Conservation (phyloP, 2,888 invertebrate species). For the Yponomeuta malinellus region DNA sequence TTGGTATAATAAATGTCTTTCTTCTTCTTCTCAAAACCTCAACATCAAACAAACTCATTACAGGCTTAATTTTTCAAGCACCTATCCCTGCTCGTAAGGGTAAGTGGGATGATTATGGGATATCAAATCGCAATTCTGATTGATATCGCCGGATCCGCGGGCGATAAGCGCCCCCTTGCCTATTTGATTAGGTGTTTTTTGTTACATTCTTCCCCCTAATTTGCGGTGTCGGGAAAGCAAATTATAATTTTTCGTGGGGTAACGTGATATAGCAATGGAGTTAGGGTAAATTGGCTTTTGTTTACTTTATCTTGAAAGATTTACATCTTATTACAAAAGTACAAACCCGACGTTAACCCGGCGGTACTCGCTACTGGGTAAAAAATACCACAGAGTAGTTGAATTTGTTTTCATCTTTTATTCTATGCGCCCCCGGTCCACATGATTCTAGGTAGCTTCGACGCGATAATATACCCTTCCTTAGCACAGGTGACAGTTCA, state of each 20-base stretch:
- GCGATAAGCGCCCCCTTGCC: constrained; percentile 46
- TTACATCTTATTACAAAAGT: not conserved
- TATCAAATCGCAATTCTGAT: constrained; percentile 67
- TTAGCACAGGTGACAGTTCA: too few relatives aligned
- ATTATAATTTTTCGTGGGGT: constrained; percentile 3
- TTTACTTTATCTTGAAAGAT: not conserved
- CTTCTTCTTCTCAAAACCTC: too few relatives aligned
- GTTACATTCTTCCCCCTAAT: constrained; percentile 44
- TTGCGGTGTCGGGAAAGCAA: constrained; percentile 27
- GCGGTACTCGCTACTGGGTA: too few relatives aligned
- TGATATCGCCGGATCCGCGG: constrained; percentile 51
- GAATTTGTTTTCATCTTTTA: too few relatives aligned
- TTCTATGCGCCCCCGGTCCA: too few relatives aligned
- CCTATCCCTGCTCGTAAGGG: not conserved
- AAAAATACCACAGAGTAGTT: too few relatives aligned
- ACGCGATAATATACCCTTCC: too few relatives aligned
- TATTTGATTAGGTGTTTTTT: constrained; percentile 55
- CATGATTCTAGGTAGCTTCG: too few relatives aligned
- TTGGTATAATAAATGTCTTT: too few relatives aligned
- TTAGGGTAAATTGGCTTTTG: not conserved
- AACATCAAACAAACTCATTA: not conserved
- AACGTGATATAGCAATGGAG: not conserved
- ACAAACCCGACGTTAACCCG: not conserved
- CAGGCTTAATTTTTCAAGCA: not conserved
- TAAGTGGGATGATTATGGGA: constrained; percentile 22